Conservation (phyloP, 1,140 invertebrate species). For the Geopemphigus sp. region DNA sequence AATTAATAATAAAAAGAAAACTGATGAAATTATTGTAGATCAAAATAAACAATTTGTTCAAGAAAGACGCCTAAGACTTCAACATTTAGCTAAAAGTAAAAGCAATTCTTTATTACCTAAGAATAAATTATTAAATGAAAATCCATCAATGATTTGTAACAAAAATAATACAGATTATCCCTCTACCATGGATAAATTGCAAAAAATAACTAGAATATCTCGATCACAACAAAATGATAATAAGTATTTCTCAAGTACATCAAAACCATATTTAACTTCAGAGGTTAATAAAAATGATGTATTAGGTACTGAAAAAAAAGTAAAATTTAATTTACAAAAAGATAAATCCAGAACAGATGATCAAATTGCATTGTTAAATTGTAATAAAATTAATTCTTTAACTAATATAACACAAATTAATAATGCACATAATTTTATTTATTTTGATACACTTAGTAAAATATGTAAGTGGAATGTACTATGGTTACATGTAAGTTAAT, state of each 20-base stretch:
- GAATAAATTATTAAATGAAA: background rate
- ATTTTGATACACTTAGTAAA: conserved; percentile 37
- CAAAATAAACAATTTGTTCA: conserved; percentile 40
- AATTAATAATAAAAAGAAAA: conserved; percentile 19
- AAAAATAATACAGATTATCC: background rate
- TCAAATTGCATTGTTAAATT: background rate
- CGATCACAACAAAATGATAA: background rate
- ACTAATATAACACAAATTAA: background rate
- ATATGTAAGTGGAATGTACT: conserved; percentile 44
- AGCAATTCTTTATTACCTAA: background rate
- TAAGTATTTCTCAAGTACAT: conserved; percentile 12
- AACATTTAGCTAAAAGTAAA: background rate
- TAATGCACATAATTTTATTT: background rate
- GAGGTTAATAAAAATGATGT: background rate
- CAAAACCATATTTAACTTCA: background rate
- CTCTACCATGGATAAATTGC: conserved; percentile 13
- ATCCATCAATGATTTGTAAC: background rate
- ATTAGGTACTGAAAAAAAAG: background rate
- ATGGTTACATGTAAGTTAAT: conserved; percentile 34
- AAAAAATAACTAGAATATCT: conserved; percentile 21
- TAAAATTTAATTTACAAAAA: background rate
- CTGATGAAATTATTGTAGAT: background rate
- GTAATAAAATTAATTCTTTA: background rate
- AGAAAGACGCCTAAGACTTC: conserved; percentile 26
- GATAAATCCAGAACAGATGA: background rate